Base-by-base conservation (phyloP, 1,140 invertebrate species). In the Drosophila novamexicana region DNA sequence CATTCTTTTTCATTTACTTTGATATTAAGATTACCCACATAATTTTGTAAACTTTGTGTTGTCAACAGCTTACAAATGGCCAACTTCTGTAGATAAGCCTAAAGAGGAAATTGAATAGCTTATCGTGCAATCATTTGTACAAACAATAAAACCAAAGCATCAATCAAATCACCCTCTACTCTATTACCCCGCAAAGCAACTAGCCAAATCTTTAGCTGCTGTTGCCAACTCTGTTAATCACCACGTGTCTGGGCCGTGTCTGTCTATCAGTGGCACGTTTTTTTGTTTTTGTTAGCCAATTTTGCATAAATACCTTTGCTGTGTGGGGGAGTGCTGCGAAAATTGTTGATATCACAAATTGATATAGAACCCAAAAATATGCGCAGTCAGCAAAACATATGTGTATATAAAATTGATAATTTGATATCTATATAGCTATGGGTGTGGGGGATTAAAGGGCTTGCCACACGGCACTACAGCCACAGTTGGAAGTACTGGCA, bases 251-350 rank as follows among this genome's bases (percentile, higher is more conserved):
- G 18, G 39, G 14, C 32, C 67, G 37, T 75, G 72, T 37, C 58
- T 70, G 42, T 9, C 39, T 54, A 70, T 61, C 32, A 39, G 12
- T 12, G 68, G 65, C 78, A 81, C 82, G 82, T 79, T 86, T 84
- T 39, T 44, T 39, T 39, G 4, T 39, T 39, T 39, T 44, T 62
- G 22, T n/a, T 37, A 57, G 44, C 47, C 40, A 47, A 40, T 14
- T 42, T 71, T 68, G 70, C 69, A 72, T 67, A 58, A 74, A 57
- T 44, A 52, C 14, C 8, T 37, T 36, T 39, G 42, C 12, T 6
- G 12, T 66, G 66, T 18, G 58, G 66, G 50, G n/a, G 50, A 22
- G 50, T 7, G 7, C 14, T 66, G 58, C 65, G 57, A 49, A 59
- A 42, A 50, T 47, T 56, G 59, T 34, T 56, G 63, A 81, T 71